These are phyloP conservation scores for Lutjanus campechanus DNA, from an alignment of 2,797 vertebrate genomes.

Conservation along the genomic window DNA sequence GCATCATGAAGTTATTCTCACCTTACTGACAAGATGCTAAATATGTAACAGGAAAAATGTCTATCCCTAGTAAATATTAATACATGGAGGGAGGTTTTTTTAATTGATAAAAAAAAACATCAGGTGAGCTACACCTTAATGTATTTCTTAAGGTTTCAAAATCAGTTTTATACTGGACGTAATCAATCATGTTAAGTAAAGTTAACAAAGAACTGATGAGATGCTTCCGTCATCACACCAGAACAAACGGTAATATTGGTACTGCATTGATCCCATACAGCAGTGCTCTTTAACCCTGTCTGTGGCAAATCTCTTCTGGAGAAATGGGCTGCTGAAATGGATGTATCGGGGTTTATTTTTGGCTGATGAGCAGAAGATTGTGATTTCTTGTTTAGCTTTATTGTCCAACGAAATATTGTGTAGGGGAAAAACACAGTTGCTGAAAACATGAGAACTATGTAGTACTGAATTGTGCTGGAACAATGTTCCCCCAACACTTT, in stretches of 20 bases:
- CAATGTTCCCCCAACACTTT: too few species aligned
- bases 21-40: constrained; percentile 13
- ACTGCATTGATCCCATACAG: constrained; percentile 21
- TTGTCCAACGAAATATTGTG: neutral
- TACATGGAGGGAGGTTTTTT: neutral
- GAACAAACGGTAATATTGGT: constrained; percentile 21
- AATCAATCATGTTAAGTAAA: constrained; percentile 6
- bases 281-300: constrained; percentile 15
- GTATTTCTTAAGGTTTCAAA: neutral
- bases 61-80: neutral
- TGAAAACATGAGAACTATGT: too few species aligned
- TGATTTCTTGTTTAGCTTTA: constrained; percentile 2
- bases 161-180: neutral
- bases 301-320: neutral
- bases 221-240: constrained; percentile 27
- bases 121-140: neutral
- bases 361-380: neutral
- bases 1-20: constrained; percentile 17
- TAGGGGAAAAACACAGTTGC: too few species aligned
- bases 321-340: constrained; percentile 7
- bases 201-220: constrained; percentile 19
- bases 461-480: too few species aligned
- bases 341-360: neutral
- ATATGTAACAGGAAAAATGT: neutral
- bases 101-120: neutral